phyloP scores from a whole-genome alignment of 2,113 vertebrate genomes.

The Lucifuga dentata region DNA sequence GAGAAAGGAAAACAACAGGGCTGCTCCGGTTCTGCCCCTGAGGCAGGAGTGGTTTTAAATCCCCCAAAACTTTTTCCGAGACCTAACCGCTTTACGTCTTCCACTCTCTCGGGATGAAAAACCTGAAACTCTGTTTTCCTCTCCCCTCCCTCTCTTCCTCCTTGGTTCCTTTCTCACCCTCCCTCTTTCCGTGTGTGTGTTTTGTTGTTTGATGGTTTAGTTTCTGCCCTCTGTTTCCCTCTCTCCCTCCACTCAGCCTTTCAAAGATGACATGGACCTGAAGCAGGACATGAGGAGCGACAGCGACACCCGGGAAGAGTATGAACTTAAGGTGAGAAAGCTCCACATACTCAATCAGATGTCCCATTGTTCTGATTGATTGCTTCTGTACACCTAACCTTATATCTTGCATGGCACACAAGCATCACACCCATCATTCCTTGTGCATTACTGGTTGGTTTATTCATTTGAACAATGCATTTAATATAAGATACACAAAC shows the following conservation, averaged over 20 bases:
- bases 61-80: constrained; percentile 23
- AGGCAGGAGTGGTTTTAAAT: constrained; percentile 38
- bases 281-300: constrained; percentile 94
- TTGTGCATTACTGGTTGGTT: too few relatives aligned
- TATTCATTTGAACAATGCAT: too few relatives aligned
- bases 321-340: constrained; percentile 92
- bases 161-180: constrained; percentile 70
- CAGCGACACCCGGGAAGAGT: constrained; percentile 93
- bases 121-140: constrained; percentile 82
- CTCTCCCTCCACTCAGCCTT: constrained; percentile 89
- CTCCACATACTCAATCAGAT: too few relatives aligned
- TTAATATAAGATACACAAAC: too few relatives aligned
- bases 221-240: constrained; percentile 86
- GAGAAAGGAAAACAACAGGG: constrained; percentile 26
- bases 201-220: constrained; percentile 86
- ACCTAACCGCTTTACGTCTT: constrained; percentile 60
- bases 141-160: constrained; percentile 72
- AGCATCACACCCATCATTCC: too few relatives aligned
- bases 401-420: constrained; percentile 31
- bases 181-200: constrained; percentile 80
- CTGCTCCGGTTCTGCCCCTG: too few relatives aligned
- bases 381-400: constrained; percentile 6
- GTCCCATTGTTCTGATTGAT: too few relatives aligned
- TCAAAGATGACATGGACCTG: constrained; percentile 95
- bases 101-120: constrained; percentile 71